Evolutionary conservation across 1,140 invertebrate genomes (phyloP).

Genomic region (Bacillus rossius): DNA sequence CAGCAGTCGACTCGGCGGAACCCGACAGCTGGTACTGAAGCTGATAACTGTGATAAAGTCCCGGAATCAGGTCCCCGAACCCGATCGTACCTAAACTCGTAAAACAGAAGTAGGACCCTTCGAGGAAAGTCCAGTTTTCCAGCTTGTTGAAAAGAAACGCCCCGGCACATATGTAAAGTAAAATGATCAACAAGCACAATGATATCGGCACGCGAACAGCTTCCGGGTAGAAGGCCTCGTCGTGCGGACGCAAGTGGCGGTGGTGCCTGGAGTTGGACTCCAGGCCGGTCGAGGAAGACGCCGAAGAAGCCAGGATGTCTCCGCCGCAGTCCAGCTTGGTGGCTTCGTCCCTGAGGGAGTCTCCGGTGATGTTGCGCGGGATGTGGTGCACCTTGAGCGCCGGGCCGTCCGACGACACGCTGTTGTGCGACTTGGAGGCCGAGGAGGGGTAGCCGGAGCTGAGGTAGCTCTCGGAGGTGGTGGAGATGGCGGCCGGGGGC

Average conservation of each 20-base stretch:
- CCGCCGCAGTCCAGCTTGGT: conserved; percentile 23
- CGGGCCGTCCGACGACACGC: conserved; percentile 1
- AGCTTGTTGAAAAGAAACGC: conserved; percentile 86
- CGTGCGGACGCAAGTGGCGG: neutral
- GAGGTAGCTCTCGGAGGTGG: conserved; percentile 22
- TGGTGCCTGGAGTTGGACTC: conserved; percentile 1
- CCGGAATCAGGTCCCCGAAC: conserved; percentile 76
- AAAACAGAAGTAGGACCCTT: conserved; percentile 93
- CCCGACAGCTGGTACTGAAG: conserved; percentile 6
- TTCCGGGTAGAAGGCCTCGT: conserved; percentile 20
- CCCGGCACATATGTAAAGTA: conserved; percentile 86
- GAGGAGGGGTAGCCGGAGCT: conserved; percentile 6
- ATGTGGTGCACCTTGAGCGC: conserved; percentile 32
- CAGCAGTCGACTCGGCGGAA: conserved; percentile 51
- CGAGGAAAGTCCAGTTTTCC: conserved; percentile 86
- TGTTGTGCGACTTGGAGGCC: conserved; percentile 2
- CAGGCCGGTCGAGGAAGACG: conserved; percentile 25
- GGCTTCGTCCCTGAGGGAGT: conserved; percentile 31
- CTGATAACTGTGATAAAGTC: conserved; percentile 30
- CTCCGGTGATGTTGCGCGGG: conserved; percentile 31
- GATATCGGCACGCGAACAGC: conserved; percentile 73
- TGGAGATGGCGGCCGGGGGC: conserved; percentile 25
- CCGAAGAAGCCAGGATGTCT: conserved; percentile 30
- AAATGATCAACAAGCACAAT: conserved; percentile 82
- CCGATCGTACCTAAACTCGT: conserved; percentile 86